Evolutionary conservation across 2,113 vertebrate genomes (phyloP), one percentile per base, ranked within the genome.

Genomic region (Uria lomvia): DNA sequence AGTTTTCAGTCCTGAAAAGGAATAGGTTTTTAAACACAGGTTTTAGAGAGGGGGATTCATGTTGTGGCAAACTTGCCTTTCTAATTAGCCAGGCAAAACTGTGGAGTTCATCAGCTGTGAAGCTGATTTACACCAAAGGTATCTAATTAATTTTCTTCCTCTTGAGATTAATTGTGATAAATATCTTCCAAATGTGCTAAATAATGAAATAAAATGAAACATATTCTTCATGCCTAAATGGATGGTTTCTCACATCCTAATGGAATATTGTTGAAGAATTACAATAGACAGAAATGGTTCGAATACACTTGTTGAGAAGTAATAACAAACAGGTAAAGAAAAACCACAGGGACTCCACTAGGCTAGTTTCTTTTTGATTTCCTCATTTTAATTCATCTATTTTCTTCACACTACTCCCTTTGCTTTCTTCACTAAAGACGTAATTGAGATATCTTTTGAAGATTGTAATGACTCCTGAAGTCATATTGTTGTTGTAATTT

Each of bases 71-170:
- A 76, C 34, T 86, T 80, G 9, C 32, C 12, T 71, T 88, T 67
- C n/a, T 77, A 92, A 79, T 94, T 86, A 90, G 21, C 42, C 58
- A 79, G 34, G 56, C 29, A 91, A 85, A 94, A 83, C n/a, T 70
- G 58, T 52, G 74, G 42, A 65, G 52, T 74, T 95, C 58, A 68
- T 84, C 78, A 80, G 72, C 43, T 65, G 75, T 0, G 0, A 71
- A 88, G 56, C 43, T 87, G 66, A 94, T 89, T 91, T 92, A 75
- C 76, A 87, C 80, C 68, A 85, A 92, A 96, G 56, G n/a, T 73
- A 83, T 93, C 67, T n/a, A 73, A 90, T 77, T 95, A 9, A 40
- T 90, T 96, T 95, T 94, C 55, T 86, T 85, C n/a, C 90, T 88
- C 67, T 92, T 88, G 90, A 95, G 85, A 92, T 93, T 96, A 90